Conservation (phyloP, 2,888 invertebrate genomes). For the Neuroscelio doddi region DNA sequence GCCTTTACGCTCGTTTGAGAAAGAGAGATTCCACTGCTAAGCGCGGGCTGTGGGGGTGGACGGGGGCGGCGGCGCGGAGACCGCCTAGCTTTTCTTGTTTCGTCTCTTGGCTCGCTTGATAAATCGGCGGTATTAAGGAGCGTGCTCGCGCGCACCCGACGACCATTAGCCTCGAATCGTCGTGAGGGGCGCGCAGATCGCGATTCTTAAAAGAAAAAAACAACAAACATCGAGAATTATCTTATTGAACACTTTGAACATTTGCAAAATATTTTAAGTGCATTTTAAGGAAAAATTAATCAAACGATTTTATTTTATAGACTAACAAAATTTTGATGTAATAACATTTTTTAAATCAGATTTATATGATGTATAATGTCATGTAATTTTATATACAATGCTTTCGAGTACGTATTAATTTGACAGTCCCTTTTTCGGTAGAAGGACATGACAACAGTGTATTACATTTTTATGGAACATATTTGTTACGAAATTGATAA, state of each 20-base stretch:
- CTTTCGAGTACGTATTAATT: no score
- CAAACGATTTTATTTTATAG: no score
- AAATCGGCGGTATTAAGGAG: conserved; percentile 58
- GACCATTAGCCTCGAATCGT: conserved; percentile 54
- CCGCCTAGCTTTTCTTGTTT: conserved; percentile 56
- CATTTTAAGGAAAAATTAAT: no score
- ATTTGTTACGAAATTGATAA: no score
- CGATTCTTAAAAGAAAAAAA: conserved; percentile 23
- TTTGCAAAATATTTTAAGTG: no score
- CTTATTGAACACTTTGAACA: neutral
- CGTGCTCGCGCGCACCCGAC: conserved; percentile 39
- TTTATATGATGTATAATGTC: no score
- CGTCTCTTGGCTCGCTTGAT: conserved; percentile 55
- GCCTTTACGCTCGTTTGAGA: neutral
- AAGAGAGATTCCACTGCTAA: conserved; percentile 13
- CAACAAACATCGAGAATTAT: neutral
- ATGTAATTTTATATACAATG: no score
- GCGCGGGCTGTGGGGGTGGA: conserved; percentile 25
- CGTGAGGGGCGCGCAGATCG: conserved; percentile 42
- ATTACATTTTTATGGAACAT: no score
- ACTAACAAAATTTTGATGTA: no score
- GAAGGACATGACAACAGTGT: no score
- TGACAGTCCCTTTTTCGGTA: no score
- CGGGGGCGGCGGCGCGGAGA: conserved; percentile 34
- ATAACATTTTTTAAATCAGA: no score